A percentile compares a stretch with the other conserved stretches of the same genome.
Conservation (phyloP, 2,888 invertebrate genomes). For the Drosophila trichaetosa region DNA sequence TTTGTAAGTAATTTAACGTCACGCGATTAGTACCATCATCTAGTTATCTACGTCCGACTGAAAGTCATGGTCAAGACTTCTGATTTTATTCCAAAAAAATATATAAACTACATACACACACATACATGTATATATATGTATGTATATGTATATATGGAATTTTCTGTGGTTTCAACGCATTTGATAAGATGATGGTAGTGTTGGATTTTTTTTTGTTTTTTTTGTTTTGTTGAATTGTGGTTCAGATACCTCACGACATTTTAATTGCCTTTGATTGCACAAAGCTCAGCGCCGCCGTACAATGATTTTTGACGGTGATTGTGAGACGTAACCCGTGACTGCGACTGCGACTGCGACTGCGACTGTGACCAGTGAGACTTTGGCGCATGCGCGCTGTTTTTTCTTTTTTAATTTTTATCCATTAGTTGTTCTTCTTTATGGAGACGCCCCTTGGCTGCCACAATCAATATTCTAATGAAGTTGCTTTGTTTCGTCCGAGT, state of each 20-base stretch:
- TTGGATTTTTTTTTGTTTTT: not conserved
- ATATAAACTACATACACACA: not conserved
- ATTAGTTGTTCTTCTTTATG: slow-evolving; percentile 8
- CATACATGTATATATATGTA: too few relatives aligned
- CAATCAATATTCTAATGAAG: slow-evolving; percentile 25
- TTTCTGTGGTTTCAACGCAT: slow-evolving; percentile 12
- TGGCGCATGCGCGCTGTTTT: slow-evolving; percentile 18
- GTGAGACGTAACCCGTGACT: slow-evolving; percentile 13
- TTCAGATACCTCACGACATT: slow-evolving; percentile 26
- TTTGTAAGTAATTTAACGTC: slow-evolving; percentile 25
- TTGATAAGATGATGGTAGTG: not conserved
- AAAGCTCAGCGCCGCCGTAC: slow-evolving; percentile 52
- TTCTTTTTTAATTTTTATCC: slow-evolving; percentile 43
- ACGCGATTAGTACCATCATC: slow-evolving; percentile 34
- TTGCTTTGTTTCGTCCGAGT: slow-evolving; percentile 8
- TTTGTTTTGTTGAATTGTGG: not conserved
- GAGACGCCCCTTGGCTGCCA: slow-evolving; percentile 32
- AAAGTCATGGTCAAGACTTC: slow-evolving; percentile 54
- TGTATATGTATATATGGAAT: not conserved
- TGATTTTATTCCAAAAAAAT: slow-evolving; percentile 29
- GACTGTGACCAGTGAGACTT: slow-evolving; percentile 32
- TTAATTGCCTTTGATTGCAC: slow-evolving; percentile 69
- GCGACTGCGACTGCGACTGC: slow-evolving; percentile 9
- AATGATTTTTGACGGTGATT: slow-evolving; percentile 15
- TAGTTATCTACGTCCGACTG: slow-evolving; percentile 30